Conservation (phyloP, 2,797 vertebrate species). For the Phalanger gymnotis region DNA sequence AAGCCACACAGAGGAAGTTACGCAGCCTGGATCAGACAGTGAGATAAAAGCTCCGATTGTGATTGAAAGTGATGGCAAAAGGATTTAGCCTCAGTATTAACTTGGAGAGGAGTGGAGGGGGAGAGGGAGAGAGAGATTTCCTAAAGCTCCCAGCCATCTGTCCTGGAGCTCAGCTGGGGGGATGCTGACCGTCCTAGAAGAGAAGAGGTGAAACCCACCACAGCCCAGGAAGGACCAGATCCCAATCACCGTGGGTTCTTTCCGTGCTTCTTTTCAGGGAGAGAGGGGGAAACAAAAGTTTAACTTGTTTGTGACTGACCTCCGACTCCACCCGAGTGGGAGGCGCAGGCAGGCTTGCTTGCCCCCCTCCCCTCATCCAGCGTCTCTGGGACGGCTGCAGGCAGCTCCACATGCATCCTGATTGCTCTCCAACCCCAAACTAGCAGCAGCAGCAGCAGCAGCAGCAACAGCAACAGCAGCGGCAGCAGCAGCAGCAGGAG, state of each 20-base stretch:
- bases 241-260: slow-evolving; percentile 17
- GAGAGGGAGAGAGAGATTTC: slow-evolving; percentile 79
- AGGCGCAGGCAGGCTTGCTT: slow-evolving; percentile 59
- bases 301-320: slow-evolving; percentile 76
- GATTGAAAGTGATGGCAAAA: slow-evolving; percentile 94
- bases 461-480: slow-evolving; percentile 28
- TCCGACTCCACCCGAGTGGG: slow-evolving; percentile 56
- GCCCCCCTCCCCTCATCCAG: slow-evolving; percentile 67
- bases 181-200: slow-evolving; percentile 83
- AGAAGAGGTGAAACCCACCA: slow-evolving; percentile 65
- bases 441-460: slow-evolving; percentile 63
- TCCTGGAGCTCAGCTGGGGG: slow-evolving; percentile 88
- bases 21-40: slow-evolving; percentile 90
- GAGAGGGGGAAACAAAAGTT: slow-evolving; percentile 72
- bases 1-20: slow-evolving; percentile 90
- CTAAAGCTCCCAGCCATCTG: slow-evolving; percentile 92
- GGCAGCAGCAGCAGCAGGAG: neutral
- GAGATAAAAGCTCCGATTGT: slow-evolving; percentile 95
- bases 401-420: slow-evolving; percentile 62
- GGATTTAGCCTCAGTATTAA: slow-evolving; percentile 90
- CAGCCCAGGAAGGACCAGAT: slow-evolving; percentile 51
- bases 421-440: slow-evolving; percentile 49
- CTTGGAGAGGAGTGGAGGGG: slow-evolving; percentile 85
- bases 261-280: slow-evolving; percentile 34
- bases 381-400: slow-evolving; percentile 67